Evolutionary conservation across 2,888 invertebrate genomes (phyloP).

Genomic region (Bruchidius siliquastri): DNA sequence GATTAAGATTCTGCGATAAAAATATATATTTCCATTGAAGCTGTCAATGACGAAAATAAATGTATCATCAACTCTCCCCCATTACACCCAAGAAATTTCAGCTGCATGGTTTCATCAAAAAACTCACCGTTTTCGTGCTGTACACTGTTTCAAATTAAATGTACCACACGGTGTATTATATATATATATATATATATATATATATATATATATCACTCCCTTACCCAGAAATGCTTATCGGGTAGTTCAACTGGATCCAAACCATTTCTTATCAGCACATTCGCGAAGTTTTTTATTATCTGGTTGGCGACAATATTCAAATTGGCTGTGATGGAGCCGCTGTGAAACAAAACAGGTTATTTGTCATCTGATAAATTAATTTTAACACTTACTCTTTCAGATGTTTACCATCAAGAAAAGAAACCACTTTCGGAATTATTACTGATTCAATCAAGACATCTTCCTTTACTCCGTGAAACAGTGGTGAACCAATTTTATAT

Average conservation of each 20-base stretch:
- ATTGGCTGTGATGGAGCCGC: background rate
- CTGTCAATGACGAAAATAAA: no score
- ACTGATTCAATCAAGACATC: background rate
- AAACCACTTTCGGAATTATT: background rate
- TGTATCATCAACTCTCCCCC: no score
- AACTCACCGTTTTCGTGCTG: no score
- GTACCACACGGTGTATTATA: background rate
- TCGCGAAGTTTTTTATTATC: background rate
- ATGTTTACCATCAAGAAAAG: background rate
- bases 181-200: no score
- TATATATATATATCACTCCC: slow-evolving; percentile 8
- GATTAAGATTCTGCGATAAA: no score
- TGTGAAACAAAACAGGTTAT: background rate
- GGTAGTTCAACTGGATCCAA: slow-evolving; percentile 51
- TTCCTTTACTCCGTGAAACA: background rate
- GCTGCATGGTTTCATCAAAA: no score
- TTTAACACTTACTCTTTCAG: background rate
- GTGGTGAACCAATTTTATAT: background rate
- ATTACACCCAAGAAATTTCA: no score
- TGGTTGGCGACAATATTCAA: background rate
- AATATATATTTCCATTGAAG: no score
- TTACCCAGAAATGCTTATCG: slow-evolving; percentile 49
- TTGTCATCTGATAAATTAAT: background rate
- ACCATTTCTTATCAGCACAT: background rate
- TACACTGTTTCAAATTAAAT: no score